phyloP scores from a whole-genome alignment of 2,888 invertebrate species.

The Troides aeacus region DNA sequence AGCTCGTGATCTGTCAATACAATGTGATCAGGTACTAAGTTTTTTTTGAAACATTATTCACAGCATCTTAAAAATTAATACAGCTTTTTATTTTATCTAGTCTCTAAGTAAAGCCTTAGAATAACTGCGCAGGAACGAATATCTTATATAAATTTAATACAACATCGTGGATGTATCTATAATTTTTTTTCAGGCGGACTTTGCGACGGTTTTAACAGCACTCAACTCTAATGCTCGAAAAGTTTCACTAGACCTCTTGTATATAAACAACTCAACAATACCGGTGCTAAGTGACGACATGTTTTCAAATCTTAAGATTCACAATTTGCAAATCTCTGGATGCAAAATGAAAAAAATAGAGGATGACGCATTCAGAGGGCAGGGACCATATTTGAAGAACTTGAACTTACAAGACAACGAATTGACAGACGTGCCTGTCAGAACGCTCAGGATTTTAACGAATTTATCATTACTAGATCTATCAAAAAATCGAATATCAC shows the following conservation, averaged over 20 bases:
- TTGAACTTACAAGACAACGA: constrained; percentile 92
- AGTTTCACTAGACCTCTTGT: constrained; percentile 89
- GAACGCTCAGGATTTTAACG: constrained; percentile 83
- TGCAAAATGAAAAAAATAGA: constrained; percentile 87
- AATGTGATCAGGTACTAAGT: constrained; percentile 88
- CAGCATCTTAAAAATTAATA: not conserved
- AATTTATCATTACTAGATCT: constrained; percentile 90
- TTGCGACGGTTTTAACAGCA: constrained; percentile 85
- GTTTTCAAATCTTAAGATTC: constrained; percentile 85
- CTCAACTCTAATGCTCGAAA: constrained; percentile 84
- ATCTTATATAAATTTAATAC: not conserved
- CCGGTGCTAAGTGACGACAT: constrained; percentile 83
- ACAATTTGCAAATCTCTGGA: constrained; percentile 91
- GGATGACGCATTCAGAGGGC: constrained; percentile 88
- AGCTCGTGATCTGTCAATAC: constrained; percentile 91
- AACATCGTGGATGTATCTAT: not conserved
- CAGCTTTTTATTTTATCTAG: not conserved
- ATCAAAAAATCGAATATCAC: constrained; percentile 88
- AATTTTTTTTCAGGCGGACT: constrained; percentile 83
- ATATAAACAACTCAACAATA: constrained; percentile 93
- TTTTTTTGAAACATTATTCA: not conserved
- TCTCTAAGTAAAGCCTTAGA: not conserved
- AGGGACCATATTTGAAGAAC: constrained; percentile 89
- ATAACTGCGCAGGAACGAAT: not conserved
- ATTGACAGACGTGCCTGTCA: constrained; percentile 87